Evolutionary conservation across 2,113 vertebrate genomes (phyloP), one percentile per base, ranked within the genome.

Genomic region (Pyxicephalus adspersus): DNA sequence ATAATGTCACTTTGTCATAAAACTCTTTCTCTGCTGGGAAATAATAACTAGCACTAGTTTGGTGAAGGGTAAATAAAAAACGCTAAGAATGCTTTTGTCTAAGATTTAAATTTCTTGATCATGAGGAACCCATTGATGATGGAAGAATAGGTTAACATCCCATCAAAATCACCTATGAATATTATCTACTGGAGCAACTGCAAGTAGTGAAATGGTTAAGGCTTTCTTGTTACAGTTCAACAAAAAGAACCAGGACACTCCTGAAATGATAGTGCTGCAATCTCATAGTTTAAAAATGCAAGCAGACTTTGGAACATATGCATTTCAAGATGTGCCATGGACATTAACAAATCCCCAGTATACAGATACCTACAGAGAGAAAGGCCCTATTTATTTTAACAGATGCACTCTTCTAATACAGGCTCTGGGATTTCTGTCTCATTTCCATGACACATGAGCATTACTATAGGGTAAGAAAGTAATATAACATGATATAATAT

Each of bases 401-500:
- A 66, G 70, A 82, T 82, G 80, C 70, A 65, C 70, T 82, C 80
- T 73, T 74, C 70, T 82, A 82, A 82, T 82, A 75, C 80, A 75
- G 51, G 80, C 80, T 75, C 80, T 82, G 80, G 80, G 80, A 82
- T 66, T 82, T 82, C 80, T 61, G 80, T 84, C 85, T 89, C 87
- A 88, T 89, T 90, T 90, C 88, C 87, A 89, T 90, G 88, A 82
- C 89, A 90, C 88, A 89, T 90, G 87, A 86, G 89, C 86, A 90
- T 89, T 89, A 87, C 84, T 86, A 88, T 84, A 90, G 89, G 88
- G 88, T 88, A 89, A 88, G 83, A 89, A 89, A 90, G 87, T 88
- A 84, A 88, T 90, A 89, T 90, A 87, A 89, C 89, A 89, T 89
- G 89, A 90, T 90, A 90, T 89, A 90, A 89, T 89, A 86, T 90